phyloP scores from a whole-genome alignment of 2,888 invertebrate species.

The Microctonus brassicae region DNA sequence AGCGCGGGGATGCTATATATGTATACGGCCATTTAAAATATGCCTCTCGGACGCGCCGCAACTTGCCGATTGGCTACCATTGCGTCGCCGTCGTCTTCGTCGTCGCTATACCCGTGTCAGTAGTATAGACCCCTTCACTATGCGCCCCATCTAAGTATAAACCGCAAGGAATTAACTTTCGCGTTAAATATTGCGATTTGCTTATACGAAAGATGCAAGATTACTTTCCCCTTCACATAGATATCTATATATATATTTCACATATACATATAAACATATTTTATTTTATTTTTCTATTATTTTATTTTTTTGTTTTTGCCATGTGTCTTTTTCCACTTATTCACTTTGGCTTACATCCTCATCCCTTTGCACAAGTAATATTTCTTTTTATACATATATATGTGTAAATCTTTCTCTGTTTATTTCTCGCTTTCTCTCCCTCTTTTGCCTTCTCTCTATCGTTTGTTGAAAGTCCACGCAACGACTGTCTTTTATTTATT shows the following conservation, averaged over 20 bases:
- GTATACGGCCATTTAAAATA: slow-evolving; percentile 52
- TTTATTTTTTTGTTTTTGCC: slow-evolving; percentile 14
- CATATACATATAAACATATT: too few relatives aligned
- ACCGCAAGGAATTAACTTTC: slow-evolving; percentile 51
- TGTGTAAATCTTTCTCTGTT: slow-evolving; percentile 1
- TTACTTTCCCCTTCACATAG: slow-evolving; percentile 35
- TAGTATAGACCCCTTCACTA: slow-evolving; percentile 24
- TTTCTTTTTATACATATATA: slow-evolving; percentile 20
- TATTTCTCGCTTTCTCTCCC: slow-evolving; percentile 35
- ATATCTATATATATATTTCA: not conserved
- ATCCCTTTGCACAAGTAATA: slow-evolving; percentile 9
- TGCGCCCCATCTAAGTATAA: not conserved
- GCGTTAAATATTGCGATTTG: slow-evolving; percentile 66
- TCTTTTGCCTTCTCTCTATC: slow-evolving; percentile 43
- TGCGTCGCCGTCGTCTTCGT: slow-evolving; percentile 47
- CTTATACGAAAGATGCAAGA: slow-evolving; percentile 56
- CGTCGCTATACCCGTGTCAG: slow-evolving; percentile 47
- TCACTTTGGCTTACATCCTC: slow-evolving; percentile 32
- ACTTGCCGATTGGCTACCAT: slow-evolving; percentile 53
- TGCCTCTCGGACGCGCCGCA: slow-evolving; percentile 53
- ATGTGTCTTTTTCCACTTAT: slow-evolving; percentile 35
- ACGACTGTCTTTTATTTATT: slow-evolving; percentile 67
- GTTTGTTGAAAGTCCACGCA: slow-evolving; percentile 41
- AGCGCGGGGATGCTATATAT: slow-evolving; percentile 47
- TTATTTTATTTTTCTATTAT: slow-evolving; percentile 23